These are phyloP conservation scores for Drosophila truncata DNA, from an alignment of 1,140 invertebrate species.

Conservation along the genomic window DNA sequence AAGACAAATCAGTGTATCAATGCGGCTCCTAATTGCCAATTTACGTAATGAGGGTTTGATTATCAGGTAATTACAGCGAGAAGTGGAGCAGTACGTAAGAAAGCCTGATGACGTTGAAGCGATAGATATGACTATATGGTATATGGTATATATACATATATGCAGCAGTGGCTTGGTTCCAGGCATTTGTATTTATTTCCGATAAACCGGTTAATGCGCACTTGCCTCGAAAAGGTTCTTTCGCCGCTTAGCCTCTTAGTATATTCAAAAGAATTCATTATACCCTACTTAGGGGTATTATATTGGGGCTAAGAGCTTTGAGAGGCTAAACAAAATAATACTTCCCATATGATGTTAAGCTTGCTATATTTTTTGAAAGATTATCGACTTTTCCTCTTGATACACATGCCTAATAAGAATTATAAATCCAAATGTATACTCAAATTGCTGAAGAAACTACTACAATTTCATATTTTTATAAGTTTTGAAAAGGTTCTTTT, in stretches of 20 bases:
- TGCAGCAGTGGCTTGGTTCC: not conserved
- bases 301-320: not conserved
- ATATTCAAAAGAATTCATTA: slow-evolving; percentile 47
- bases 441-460: not conserved
- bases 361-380: no score
- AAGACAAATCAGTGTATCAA: slow-evolving; percentile 48
- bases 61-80: slow-evolving; percentile 49
- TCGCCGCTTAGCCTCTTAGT: slow-evolving; percentile 14
- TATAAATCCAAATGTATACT: not conserved
- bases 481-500: not conserved
- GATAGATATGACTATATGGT: slow-evolving; percentile 31
- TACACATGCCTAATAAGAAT: not conserved
- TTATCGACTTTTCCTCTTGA: not conserved
- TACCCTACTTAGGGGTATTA: not conserved
- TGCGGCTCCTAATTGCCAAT: slow-evolving; percentile 61
- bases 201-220: slow-evolving; percentile 65
- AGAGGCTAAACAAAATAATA: no score
- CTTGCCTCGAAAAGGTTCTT: slow-evolving; percentile 47
- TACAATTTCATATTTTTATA: not conserved
- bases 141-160: slow-evolving; percentile 1
- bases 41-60: slow-evolving; percentile 57
- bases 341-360: no score
- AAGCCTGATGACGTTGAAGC: slow-evolving; percentile 56
- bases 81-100: slow-evolving; percentile 58
- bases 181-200: slow-evolving; percentile 14